phyloP scores from a whole-genome alignment of 2,888 invertebrate genomes.

The Pammene aurita region DNA sequence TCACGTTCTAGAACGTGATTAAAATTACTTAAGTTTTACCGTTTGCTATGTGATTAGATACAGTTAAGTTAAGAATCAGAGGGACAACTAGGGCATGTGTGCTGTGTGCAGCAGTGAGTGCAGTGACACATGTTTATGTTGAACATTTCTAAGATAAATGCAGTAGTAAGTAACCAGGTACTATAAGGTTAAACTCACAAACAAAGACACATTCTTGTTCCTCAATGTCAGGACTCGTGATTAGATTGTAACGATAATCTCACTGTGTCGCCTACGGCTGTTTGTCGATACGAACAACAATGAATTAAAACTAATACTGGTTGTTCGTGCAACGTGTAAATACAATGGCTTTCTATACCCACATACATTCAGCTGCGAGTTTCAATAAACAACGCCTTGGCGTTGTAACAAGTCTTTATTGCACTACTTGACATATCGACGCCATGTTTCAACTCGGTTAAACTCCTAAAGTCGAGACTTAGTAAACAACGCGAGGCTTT shows the following conservation, averaged over 20 bases:
- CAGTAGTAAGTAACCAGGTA: background rate
- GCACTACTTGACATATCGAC: constrained; percentile 42
- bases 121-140: constrained; percentile 18
- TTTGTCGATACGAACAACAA: constrained; percentile 45
- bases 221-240: constrained; percentile 35
- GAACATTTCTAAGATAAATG: constrained; percentile 16
- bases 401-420: constrained; percentile 50
- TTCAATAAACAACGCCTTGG: constrained; percentile 43
- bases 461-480: constrained; percentile 45
- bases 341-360: constrained; percentile 42
- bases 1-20: background rate
- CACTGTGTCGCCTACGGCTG: constrained; percentile 39
- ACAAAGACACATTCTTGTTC: constrained; percentile 33
- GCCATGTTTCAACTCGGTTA: constrained; percentile 30
- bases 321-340: constrained; percentile 42
- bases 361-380: constrained; percentile 47
- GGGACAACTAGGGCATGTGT: constrained; percentile 19
- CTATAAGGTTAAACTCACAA: constrained; percentile 10
- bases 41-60: constrained; percentile 18
- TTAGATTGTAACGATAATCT: constrained; percentile 41
- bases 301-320: constrained; percentile 47
- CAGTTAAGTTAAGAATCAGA: constrained; percentile 23
- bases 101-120: constrained; percentile 9
- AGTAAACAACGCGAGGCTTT: constrained; percentile 44
- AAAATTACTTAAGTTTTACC: constrained; percentile 13